A percentile compares a stretch with the other conserved stretches of the same genome.
Evolutionary conservation across 2,888 invertebrate species (phyloP).

Genomic region (Disparrhopalites patrizii): DNA sequence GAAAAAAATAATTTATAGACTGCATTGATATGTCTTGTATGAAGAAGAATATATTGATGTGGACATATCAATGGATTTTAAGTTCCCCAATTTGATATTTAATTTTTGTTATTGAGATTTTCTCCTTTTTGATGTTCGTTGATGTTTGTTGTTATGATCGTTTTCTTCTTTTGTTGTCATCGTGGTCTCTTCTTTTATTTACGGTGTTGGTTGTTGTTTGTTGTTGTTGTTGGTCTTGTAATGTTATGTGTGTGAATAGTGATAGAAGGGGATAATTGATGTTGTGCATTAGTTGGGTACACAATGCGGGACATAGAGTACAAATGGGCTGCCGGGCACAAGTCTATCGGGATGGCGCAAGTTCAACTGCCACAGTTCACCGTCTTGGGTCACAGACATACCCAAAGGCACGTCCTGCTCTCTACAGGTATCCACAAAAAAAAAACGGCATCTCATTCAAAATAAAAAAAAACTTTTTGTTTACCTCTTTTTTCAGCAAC

Average conservation of each 20-base stretch:
- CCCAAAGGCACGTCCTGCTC: constrained; percentile 87
- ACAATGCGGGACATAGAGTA: constrained; percentile 97
- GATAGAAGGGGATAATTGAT: constrained; percentile 35
- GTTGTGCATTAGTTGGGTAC: constrained; percentile 74
- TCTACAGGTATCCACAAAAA: constrained; percentile 85
- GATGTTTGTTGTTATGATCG: no score
- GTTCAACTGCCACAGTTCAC: constrained; percentile 96
- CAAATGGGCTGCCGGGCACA: constrained; percentile 89
- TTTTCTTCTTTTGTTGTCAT: no score
- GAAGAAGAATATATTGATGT: no score
- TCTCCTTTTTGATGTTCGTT: no score
- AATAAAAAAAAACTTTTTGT: background rate
- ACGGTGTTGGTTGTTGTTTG: no score
- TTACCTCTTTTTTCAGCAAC: constrained; percentile 34
- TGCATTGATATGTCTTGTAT: no score
- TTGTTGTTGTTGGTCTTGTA: background rate
- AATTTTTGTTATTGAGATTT: no score
- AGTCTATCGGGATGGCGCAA: constrained; percentile 91
- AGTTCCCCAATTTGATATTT: no score
- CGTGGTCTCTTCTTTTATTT: no score
- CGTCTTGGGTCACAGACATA: constrained; percentile 92
- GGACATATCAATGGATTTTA: no score
- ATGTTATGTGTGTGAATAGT: background rate
- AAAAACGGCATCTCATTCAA: background rate
- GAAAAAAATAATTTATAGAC: no score